Evolutionary conservation across 2,113 vertebrate species (phyloP).

Genomic region (Pelusios castaneus): DNA sequence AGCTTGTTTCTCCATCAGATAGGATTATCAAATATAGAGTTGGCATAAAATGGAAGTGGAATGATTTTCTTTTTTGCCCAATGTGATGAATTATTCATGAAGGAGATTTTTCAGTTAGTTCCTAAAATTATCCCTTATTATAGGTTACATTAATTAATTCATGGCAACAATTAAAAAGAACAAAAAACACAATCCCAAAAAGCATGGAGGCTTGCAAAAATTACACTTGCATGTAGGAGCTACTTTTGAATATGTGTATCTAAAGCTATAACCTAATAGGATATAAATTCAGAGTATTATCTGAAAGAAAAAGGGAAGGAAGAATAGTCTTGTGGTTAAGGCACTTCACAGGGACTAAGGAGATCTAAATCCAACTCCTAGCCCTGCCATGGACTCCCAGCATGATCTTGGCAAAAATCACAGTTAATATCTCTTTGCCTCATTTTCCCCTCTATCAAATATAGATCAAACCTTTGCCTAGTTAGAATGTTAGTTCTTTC

Average conservation of each 20-base stretch:
- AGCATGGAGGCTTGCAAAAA: not conserved
- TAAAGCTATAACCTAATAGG: not conserved
- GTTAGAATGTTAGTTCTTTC: not conserved
- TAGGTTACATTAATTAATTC: not conserved
- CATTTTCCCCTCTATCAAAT: too few relatives aligned
- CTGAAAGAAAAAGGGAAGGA: not conserved
- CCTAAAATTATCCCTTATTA: not conserved
- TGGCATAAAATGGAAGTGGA: not conserved
- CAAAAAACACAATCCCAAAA: not conserved
- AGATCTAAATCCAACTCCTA: not conserved
- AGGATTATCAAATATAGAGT: not conserved
- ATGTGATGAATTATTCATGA: not conserved
- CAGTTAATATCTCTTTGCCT: too few relatives aligned
- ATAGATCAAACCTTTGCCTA: too few relatives aligned
- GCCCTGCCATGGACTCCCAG: fast-evolving
- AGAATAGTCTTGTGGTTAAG: not conserved
- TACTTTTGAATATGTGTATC: not conserved
- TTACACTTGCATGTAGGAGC: not conserved
- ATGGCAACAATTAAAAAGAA: not conserved
- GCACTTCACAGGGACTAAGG: not conserved
- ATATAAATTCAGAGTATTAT: not conserved
- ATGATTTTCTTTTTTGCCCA: not conserved
- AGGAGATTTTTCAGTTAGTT: not conserved
- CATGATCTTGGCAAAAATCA: not conserved
- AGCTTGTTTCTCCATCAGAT: not conserved